Percentiles rank a stretch among this genome's conserved stretches.
These are phyloP conservation scores for Propsilocerus akamusi DNA, from an alignment of 1,140 invertebrate species.

Conservation along the genomic window DNA sequence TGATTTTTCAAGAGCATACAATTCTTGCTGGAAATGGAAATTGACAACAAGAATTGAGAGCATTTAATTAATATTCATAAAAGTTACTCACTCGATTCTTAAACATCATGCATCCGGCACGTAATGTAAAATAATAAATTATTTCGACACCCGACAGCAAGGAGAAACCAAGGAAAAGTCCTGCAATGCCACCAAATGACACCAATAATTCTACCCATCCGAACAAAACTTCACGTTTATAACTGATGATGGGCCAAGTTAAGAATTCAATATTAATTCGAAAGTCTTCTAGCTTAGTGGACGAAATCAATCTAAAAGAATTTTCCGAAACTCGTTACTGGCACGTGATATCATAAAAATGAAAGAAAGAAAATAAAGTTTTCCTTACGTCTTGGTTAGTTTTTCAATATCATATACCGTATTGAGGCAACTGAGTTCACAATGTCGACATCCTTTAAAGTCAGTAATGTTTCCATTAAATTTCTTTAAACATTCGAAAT, in stretches of 20 bases:
- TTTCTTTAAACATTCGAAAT: constrained; percentile 34
- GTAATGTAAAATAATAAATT: constrained; percentile 41
- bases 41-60: too few relatives aligned
- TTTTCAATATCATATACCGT: constrained; percentile 55
- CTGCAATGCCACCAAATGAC: constrained; percentile 28
- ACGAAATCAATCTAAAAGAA: too few relatives aligned
- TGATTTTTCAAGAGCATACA: too few relatives aligned
- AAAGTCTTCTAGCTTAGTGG: too few relatives aligned
- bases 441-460: constrained; percentile 34
- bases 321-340: too few relatives aligned
- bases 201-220: constrained; percentile 44
- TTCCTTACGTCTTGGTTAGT: constrained; percentile 33
- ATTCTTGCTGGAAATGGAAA: too few relatives aligned
- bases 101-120: constrained; percentile 33
- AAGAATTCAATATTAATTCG: constrained; percentile 28
- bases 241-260: constrained; percentile 43
- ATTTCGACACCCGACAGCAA: constrained; percentile 44
- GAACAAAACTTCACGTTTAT: constrained; percentile 45
- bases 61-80: too few relatives aligned
- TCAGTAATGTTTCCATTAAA: constrained; percentile 28
- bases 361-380: neutral
- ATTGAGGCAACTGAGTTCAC: constrained; percentile 46
- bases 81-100: neutral
- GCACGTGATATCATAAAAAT: neutral
- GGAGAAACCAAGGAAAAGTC: constrained; percentile 46